Conservation (phyloP, 2,113 vertebrate species). For the Ramphastos sulfuratus region DNA sequence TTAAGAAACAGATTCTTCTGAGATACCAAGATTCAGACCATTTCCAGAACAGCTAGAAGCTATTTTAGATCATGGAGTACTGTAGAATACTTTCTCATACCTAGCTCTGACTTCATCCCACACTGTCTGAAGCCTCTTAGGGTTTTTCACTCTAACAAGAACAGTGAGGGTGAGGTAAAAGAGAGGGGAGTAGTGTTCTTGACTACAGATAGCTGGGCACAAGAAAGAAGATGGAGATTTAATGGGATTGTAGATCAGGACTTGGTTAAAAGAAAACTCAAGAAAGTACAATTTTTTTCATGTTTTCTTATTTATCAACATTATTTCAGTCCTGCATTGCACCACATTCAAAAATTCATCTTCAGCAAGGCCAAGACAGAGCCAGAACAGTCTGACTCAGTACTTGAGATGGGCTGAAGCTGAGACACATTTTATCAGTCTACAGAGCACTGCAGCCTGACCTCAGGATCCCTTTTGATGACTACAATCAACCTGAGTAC, state of each 20-base stretch:
- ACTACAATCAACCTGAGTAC: neutral
- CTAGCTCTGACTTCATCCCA: neutral
- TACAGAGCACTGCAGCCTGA: neutral
- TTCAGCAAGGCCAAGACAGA: neutral
- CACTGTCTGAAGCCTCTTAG: neutral
- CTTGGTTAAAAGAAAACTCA: neutral
- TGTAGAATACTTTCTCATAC: neutral
- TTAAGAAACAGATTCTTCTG: neutral
- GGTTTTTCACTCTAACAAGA: neutral
- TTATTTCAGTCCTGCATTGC: neutral
- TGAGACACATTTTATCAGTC: neutral
- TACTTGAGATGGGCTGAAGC: neutral
- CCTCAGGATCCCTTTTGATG: neutral
- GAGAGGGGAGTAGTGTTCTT: neutral
- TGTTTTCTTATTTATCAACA: neutral
- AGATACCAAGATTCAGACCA: neutral
- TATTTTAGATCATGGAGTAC: neutral
- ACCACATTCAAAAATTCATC: neutral
- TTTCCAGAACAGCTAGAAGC: neutral
- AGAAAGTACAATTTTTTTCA: neutral
- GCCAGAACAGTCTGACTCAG: neutral
- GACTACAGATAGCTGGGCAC: neutral
- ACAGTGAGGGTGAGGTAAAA: neutral
- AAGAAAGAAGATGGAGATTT: neutral
- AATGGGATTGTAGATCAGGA: neutral